Conservation (phyloP, 2,888 invertebrate genomes). For the Ennomos erosarius region DNA sequence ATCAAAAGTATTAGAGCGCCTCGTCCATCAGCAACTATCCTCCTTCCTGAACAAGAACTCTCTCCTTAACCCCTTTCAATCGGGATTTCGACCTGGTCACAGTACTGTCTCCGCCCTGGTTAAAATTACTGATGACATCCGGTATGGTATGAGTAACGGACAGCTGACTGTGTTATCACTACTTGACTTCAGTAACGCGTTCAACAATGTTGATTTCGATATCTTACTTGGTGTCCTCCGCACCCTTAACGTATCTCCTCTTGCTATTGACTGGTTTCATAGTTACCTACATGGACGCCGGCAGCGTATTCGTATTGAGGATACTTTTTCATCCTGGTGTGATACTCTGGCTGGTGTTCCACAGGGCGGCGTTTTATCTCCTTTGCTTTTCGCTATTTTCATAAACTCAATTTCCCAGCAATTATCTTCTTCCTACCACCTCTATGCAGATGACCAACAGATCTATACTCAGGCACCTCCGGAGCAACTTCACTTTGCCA, state of each 20-base stretch:
- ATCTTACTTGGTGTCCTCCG: slow-evolving; percentile 10
- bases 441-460: slow-evolving; percentile 19
- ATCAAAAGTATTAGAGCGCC: slow-evolving; percentile 21
- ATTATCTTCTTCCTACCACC: background rate
- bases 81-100: slow-evolving; percentile 8
- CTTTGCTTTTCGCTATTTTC: slow-evolving; percentile 2
- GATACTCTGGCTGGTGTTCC: slow-evolving; percentile 7
- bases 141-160: slow-evolving; percentile 2
- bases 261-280: slow-evolving; percentile 13
- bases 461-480: slow-evolving; percentile 1
- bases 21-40: slow-evolving; percentile 28
- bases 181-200: slow-evolving; percentile 13
- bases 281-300: slow-evolving; percentile 17
- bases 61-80: slow-evolving; percentile 12
- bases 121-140: slow-evolving; percentile 13
- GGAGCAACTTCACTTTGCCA: background rate
- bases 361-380: background rate
- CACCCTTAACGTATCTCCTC: slow-evolving; percentile 14
- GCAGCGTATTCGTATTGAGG: slow-evolving; percentile 7
- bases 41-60: slow-evolving; percentile 4
- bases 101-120: slow-evolving; percentile 3
- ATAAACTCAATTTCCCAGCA: slow-evolving; percentile 16
- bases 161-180: background rate
- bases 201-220: slow-evolving; percentile 12
- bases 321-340: slow-evolving; percentile 9